phyloP scores from a whole-genome alignment of 2,888 invertebrate genomes.

The Erannis defoliaria region DNA sequence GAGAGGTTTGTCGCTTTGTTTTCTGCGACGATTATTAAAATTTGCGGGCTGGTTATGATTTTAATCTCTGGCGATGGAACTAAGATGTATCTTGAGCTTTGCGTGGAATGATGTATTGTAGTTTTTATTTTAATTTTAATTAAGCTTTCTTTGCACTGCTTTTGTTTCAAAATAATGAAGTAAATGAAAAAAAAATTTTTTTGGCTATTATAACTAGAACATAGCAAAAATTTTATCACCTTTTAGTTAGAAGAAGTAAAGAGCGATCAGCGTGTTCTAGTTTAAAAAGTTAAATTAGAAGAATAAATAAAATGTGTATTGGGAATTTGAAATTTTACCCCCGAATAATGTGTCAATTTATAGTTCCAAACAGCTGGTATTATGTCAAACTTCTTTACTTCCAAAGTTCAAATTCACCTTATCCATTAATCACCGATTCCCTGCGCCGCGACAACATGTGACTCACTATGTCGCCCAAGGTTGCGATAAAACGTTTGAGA shows the following conservation, averaged over 20 bases:
- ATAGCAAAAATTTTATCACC: no score
- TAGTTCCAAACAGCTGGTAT: not conserved
- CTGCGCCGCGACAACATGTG: conserved; percentile 31
- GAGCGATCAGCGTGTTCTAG: no score
- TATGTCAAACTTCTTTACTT: not conserved
- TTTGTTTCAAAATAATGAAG: no score
- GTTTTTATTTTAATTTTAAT: not conserved
- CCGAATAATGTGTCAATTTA: no score
- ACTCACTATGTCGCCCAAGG: conserved; percentile 27
- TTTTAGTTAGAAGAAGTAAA: no score
- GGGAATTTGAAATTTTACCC: no score
- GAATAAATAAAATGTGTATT: no score
- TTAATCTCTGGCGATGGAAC: conserved; percentile 28
- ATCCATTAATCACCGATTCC: conserved; percentile 42
- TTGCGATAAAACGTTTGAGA: conserved; percentile 40
- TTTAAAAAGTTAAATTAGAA: no score
- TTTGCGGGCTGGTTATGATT: conserved; percentile 38
- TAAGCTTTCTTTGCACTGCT: not conserved
- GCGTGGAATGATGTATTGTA: not conserved
- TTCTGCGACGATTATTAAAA: conserved; percentile 43
- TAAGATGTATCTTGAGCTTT: conserved; percentile 18
- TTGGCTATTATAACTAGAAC: no score
- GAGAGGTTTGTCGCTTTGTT: conserved; percentile 43
- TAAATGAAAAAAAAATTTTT: no score
- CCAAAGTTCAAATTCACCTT: conserved; percentile 40